Conservation (phyloP, 2,888 invertebrate genomes). For the Mythimna impura region DNA sequence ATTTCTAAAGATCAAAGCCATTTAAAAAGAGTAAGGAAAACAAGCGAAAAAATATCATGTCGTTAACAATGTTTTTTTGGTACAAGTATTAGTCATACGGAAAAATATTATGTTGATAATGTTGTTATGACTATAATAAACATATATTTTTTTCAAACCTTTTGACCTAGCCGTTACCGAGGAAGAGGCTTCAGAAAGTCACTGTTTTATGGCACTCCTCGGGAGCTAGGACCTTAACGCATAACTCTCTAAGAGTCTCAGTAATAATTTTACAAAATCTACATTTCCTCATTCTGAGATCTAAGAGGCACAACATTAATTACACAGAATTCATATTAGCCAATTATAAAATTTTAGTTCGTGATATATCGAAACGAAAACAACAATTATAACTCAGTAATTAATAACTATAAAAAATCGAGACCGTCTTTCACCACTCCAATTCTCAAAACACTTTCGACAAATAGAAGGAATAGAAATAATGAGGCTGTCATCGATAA, state of each 20-base stretch:
- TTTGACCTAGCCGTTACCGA: no score
- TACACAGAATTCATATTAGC: slow-evolving; percentile 58
- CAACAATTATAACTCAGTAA: slow-evolving; percentile 64
- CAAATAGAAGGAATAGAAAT: slow-evolving; percentile 77
- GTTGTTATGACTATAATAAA: no score
- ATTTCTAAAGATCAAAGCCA: no score
- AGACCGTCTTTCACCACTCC: slow-evolving; percentile 76
- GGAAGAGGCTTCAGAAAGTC: no score
- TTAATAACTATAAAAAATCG: slow-evolving; percentile 70
- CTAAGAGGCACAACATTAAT: slow-evolving; percentile 50
- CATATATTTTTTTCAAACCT: no score
- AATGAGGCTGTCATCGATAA: slow-evolving; percentile 85
- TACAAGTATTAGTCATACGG: no score
- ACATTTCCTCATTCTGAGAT: slow-evolving; percentile 50
- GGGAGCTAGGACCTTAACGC: neutral
- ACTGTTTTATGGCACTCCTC: no score
- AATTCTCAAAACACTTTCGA: slow-evolving; percentile 74
- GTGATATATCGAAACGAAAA: slow-evolving; percentile 65
- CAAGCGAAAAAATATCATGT: no score
- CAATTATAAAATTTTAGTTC: slow-evolving; percentile 59
- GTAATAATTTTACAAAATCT: slow-evolving; percentile 32
- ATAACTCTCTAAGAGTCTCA: slow-evolving; percentile 21
- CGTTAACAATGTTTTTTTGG: no score
- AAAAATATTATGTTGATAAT: no score
- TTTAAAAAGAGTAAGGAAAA: no score